Evolutionary conservation across 2,113 vertebrate genomes (phyloP).

Genomic region (Trogon melanurus): DNA sequence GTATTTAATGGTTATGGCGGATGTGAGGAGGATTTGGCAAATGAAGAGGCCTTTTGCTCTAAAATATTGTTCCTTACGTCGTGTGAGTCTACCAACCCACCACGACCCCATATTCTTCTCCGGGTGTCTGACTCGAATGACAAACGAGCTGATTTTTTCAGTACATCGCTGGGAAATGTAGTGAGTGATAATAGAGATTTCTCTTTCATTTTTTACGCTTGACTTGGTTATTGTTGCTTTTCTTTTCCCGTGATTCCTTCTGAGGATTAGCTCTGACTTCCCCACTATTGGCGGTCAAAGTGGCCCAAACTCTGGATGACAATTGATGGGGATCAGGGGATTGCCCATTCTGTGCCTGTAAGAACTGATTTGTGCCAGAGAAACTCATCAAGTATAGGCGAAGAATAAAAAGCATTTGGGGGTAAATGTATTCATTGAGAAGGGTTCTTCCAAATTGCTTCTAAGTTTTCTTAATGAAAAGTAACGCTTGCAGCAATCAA

Average conservation of each 20-base stretch:
- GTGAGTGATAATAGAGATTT: constrained; percentile 99
- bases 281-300: constrained; percentile 95
- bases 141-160: constrained; percentile 97
- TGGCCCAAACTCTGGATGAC: constrained; percentile 95
- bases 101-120: constrained; percentile 96
- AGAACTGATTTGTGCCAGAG: constrained; percentile 87
- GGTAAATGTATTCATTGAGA: constrained; percentile 87
- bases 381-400: constrained; percentile 87
- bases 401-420: constrained; percentile 85
- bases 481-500: constrained; percentile 87
- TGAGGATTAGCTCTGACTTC: constrained; percentile 99
- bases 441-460: constrained; percentile 82
- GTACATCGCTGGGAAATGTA: constrained; percentile 98
- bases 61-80: constrained; percentile 94
- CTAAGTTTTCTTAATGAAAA: constrained; percentile 87
- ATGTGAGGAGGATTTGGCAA: constrained; percentile 94
- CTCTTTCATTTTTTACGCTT: constrained; percentile 99
- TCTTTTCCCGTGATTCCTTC: constrained; percentile 98
- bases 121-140: constrained; percentile 97
- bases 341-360: constrained; percentile 90
- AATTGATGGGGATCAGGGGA: constrained; percentile 97
- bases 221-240: constrained; percentile 99
- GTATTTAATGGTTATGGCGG: constrained; percentile 99
- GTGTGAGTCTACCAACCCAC: constrained; percentile 99
- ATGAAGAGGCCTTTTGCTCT: constrained; percentile 89